These are phyloP conservation scores for Sinocyclocheilus grahami DNA, from an alignment of 2,113 vertebrate genomes.

Conservation along the genomic window DNA sequence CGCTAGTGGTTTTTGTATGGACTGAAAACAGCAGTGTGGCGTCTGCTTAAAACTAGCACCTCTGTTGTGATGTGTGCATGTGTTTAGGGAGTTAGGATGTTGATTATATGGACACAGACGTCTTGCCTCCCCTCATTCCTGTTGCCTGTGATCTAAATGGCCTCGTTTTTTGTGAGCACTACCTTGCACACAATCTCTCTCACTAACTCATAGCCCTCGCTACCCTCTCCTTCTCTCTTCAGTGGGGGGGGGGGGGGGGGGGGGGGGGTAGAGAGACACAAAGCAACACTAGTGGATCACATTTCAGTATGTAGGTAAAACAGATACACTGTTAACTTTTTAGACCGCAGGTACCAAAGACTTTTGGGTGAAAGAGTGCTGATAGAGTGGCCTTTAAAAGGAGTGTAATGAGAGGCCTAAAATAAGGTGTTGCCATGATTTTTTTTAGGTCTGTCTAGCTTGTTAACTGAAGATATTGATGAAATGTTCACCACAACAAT, in stretches of 20 bases:
- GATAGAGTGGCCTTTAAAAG: not conserved
- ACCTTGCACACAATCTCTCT: constrained; percentile 60
- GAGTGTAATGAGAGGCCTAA: not conserved
- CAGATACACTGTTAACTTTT: constrained; percentile 58
- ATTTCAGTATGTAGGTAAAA: constrained; percentile 64
- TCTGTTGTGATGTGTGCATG: constrained; percentile 46
- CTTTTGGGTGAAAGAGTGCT: not conserved
- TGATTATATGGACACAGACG: constrained; percentile 44
- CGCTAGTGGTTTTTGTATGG: constrained; percentile 14
- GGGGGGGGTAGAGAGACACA: constrained; percentile 48
- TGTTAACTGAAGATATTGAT: not conserved
- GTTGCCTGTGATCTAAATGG: constrained; percentile 68
- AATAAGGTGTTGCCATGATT: no score
- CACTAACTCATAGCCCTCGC: not conserved
- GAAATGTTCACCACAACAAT: not conserved
- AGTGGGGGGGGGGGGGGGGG: constrained; percentile 48
- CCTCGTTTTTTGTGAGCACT: constrained; percentile 59
- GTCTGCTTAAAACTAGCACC: constrained; percentile 20
- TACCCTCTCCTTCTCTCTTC: constrained; percentile 48
- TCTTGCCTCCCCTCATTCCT: constrained; percentile 67
- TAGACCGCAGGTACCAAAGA: not conserved
- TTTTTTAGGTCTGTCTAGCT: not conserved
- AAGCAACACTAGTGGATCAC: constrained; percentile 66
- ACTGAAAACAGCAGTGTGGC: not conserved
- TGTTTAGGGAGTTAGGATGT: constrained; percentile 56